Evolutionary conservation across 2,888 invertebrate genomes (phyloP).

Genomic region (Catocala fraxini): DNA sequence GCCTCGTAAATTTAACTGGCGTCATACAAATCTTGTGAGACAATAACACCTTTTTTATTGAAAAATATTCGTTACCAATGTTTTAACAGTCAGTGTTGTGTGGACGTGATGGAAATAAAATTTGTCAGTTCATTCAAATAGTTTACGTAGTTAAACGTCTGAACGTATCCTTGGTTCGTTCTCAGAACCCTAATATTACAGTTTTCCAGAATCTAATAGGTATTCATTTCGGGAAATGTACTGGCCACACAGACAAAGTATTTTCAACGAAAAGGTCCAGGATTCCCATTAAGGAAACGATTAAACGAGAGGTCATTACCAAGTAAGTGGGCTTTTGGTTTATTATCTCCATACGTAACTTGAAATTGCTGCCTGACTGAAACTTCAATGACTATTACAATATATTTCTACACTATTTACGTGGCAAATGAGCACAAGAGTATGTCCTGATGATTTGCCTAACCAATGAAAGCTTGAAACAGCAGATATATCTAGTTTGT

Average conservation of each 20-base stretch:
- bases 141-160: constrained; percentile 36
- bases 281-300: constrained; percentile 43
- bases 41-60: constrained; percentile 61
- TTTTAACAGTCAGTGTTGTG: constrained; percentile 42
- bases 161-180: constrained; percentile 17
- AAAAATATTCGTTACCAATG: constrained; percentile 52
- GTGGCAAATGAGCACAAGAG: too few species aligned
- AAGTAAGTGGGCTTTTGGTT: constrained; percentile 47
- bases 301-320: constrained; percentile 41
- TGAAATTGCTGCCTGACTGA: constrained; percentile 5
- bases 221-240: constrained; percentile 4
- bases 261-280: constrained; percentile 36
- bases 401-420: too few species aligned
- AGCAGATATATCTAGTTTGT: too few species aligned
- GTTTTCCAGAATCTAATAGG: constrained; percentile 8
- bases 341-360: constrained; percentile 26
- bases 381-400: constrained; percentile 4
- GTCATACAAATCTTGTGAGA: constrained; percentile 64
- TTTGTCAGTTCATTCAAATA: constrained; percentile 40
- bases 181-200: constrained; percentile 21
- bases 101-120: constrained; percentile 50
- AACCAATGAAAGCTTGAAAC: too few species aligned
- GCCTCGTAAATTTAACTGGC: constrained; percentile 80
- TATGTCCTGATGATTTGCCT: too few species aligned
- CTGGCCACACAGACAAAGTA: constrained; percentile 33